Evolutionary conservation across 2,888 invertebrate genomes (phyloP).

Genomic region (Matsumyia berberina): DNA sequence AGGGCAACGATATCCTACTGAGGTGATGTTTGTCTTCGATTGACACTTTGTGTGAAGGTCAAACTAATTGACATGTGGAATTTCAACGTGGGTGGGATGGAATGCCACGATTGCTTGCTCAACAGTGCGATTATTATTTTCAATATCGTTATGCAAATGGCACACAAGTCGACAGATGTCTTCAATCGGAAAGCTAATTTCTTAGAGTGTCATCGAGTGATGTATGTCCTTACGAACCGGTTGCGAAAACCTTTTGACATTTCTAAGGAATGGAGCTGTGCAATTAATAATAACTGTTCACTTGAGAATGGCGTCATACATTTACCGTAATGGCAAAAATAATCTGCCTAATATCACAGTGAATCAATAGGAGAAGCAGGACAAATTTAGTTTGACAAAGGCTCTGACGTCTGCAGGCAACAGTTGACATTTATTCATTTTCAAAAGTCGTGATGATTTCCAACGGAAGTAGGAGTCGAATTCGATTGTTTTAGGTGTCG

Average conservation of each 20-base stretch:
- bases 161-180: neutral
- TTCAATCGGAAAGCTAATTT: neutral
- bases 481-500: too few relatives aligned
- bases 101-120: neutral
- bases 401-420: too few relatives aligned
- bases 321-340: too few relatives aligned
- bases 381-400: too few relatives aligned
- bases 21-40: slow-evolving; percentile 20
- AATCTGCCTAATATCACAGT: too few relatives aligned
- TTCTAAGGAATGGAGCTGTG: neutral
- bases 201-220: neutral
- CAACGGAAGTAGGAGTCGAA: too few relatives aligned
- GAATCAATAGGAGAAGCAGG: too few relatives aligned
- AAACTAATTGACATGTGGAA: slow-evolving; percentile 26
- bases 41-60: slow-evolving; percentile 37
- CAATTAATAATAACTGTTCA: neutral
- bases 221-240: neutral
- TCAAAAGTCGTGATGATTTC: too few relatives aligned
- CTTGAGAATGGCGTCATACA: too few relatives aligned
- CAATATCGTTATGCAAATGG: neutral
- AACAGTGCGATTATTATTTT: neutral
- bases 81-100: slow-evolving; percentile 19
- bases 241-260: neutral
- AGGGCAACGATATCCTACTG: slow-evolving; percentile 11
- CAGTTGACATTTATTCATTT: too few relatives aligned